These are phyloP conservation scores for Oreochromis mossambicus DNA, from an alignment of 2,797 vertebrate genomes.

Conservation along the genomic window DNA sequence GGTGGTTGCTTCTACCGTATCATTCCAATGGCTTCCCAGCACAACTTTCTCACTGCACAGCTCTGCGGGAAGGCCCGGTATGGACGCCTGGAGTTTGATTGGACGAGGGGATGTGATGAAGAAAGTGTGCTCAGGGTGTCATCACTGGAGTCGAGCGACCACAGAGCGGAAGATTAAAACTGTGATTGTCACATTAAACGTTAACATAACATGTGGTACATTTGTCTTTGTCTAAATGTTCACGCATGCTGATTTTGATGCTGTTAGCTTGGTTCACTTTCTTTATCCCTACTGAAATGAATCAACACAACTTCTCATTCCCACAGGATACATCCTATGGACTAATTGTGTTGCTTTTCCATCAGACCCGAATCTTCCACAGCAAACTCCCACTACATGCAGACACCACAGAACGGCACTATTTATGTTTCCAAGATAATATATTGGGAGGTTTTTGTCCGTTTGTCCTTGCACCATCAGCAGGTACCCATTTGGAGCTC, in stretches of 20 bases:
- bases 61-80: neutral
- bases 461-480: neutral
- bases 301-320: neutral
- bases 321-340: neutral
- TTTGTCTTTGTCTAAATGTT: neutral
- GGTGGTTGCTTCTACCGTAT: neutral
- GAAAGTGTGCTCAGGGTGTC: neutral
- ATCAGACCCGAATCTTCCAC: neutral
- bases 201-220: rapidly evolving
- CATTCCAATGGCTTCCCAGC: neutral
- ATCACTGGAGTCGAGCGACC: neutral
- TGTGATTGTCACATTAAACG: neutral
- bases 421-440: neutral
- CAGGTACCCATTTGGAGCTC: no score
- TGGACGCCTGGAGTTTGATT: neutral
- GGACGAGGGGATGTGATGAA: neutral
- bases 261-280: neutral
- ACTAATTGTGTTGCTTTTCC: neutral
- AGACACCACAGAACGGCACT: neutral
- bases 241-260: neutral
- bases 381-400: neutral
- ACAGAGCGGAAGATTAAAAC: neutral
- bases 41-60: neutral
- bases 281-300: neutral
- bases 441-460: neutral